Base-by-base conservation (phyloP, 2,113 vertebrate genomes). In the Laterallus jamaicensis region DNA sequence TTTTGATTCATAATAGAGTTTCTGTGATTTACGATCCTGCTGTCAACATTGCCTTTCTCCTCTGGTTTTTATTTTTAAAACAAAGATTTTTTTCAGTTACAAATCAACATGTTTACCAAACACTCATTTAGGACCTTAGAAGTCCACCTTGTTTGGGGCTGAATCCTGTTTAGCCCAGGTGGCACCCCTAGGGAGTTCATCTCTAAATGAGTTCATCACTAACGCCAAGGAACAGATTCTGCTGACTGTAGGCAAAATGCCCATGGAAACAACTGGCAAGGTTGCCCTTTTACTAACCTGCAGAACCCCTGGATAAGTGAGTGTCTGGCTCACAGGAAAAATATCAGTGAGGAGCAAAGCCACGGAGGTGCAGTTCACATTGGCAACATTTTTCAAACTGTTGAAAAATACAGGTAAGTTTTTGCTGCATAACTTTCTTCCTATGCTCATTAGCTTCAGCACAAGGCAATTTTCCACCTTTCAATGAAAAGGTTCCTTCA, bases 1-100 rank as follows among this genome's bases (percentile, higher is more conserved):
- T 92, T 97, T 89, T 93, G 91, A 81, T 77, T 92, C 86, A 69
- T 93, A 93, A 80, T 59, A 81, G 85, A 69, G 20, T 80, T 94
- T 71, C 56, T 69, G 3, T 87, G 35, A 86, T 69, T 76, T 94
- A 56, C 3, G 7, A 8, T 95, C 66, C 78, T 92, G 60, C 74
- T 68, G 86, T 94, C 71, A 82, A 78, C 60, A n/a, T 54, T 94
- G 63, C 42, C 54, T 59, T 95, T 88, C 56, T 93, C 56, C 52
- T 78, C 71, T 67, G 54, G 55, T 60, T 96, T 94, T 82, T 12
- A 73, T 63, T 94, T 82, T 92, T 59, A 5, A 68, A 86, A 56
- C 59, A 76, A 88, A 84, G 47, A 56, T 88, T 70, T 86, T 12
- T 81, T 88, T 96, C 66, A 70, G 59, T 92, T 93, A 82, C 3